Evolutionary conservation across 2,797 vertebrate genomes (phyloP), one percentile per base, ranked within the genome.

Genomic region (Hippoglossus hippoglossus): DNA sequence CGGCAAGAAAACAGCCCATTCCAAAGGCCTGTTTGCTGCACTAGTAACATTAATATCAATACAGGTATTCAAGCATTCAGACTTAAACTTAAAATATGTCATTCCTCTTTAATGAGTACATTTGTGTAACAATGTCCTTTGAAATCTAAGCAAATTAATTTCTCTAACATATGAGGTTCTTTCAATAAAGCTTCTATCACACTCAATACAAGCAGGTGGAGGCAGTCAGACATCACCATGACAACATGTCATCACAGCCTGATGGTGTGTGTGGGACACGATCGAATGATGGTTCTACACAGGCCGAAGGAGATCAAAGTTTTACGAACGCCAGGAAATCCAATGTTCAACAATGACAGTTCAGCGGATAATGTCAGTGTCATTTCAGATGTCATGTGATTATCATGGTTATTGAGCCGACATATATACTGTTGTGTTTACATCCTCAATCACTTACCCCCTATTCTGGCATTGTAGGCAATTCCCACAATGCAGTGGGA

Each of bases 401-500:
- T 61, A 44, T 41, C 39, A 41, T 21, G n/a, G 25, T 44, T 39
- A 39, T 41, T 6, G 41, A 44, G 21, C 25, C 41, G 26, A 62
- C 47, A 52, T 55, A 54, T 18, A 25, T 26, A 53, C 18, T 57
- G 25, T 46, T 19, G 12, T 8, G 47, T n/a, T 49, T 49, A 2
- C 15, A 21, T 49, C 6, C 26, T 24, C 21, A 72, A 24, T 81
- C 54, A 87, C 95, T 90, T 92, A 98, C 98, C 98, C 94, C 98
- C 98, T 67, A 99, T 99, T 93, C 90, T 96, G 89, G 98, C 98
- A 47, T 99, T 98, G 90, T 98, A 99, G 85, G 98, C 97, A 50
- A 99, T 98, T 88, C 98, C 98, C 71, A 99, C 97, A 71, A 97
- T 97, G 93, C 98, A 99, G 75, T 98, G 96, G 26, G 98, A 97